A percentile compares a stretch with the other conserved stretches of the same genome.
Evolutionary conservation across 2,113 vertebrate species (phyloP).

Genomic region (Origma solitaria): DNA sequence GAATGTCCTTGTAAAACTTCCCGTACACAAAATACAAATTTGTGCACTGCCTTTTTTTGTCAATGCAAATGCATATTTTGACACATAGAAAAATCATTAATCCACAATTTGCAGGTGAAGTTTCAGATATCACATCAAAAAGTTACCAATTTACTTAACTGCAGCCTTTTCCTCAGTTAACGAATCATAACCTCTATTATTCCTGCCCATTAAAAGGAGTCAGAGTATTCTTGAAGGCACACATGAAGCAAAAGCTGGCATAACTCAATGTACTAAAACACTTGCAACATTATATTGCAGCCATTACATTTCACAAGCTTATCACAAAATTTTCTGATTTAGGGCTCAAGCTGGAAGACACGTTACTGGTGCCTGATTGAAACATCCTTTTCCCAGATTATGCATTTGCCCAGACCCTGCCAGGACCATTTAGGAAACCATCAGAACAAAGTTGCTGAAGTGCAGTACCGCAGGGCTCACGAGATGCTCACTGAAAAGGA

Average conservation of each 20-base stretch:
- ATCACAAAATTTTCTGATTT: neutral
- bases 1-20: neutral
- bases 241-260: neutral
- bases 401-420: neutral
- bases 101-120: neutral
- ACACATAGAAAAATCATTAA: neutral
- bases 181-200: neutral
- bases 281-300: neutral
- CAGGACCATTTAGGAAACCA: neutral
- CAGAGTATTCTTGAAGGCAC: neutral
- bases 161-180: neutral
- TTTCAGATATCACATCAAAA: neutral
- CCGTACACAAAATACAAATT: neutral
- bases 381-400: neutral
- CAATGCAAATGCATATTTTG: neutral
- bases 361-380: accelerated
- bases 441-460: neutral
- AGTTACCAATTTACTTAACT: neutral
- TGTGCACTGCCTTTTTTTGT: neutral
- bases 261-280: neutral
- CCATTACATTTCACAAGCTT: neutral
- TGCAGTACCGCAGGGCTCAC: neutral
- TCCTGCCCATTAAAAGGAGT: neutral
- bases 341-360: neutral
- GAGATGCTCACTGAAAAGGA: accelerated